Base-by-base conservation (phyloP, 2,113 vertebrate genomes). In the Oplegnathus fasciatus region DNA sequence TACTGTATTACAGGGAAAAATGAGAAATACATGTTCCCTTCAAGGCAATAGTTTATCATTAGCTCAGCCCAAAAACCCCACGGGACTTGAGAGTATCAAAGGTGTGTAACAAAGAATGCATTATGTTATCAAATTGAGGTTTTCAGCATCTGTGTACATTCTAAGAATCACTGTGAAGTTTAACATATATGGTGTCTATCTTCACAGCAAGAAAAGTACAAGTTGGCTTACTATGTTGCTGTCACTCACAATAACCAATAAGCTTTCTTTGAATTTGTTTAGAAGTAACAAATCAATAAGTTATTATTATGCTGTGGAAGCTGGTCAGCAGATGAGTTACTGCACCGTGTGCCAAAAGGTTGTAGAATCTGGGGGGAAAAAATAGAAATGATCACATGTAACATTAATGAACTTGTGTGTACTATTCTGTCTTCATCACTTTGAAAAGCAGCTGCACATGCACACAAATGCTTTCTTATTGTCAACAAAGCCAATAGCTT, bases 1-100 rank as follows among this genome's bases (percentile, higher is more conserved):
- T 92, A 92, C 89, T 89, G 91, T 86, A 94, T 93, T 92, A 89
- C 86, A 83, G 81, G 85, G 86, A 82, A 82, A 93, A 90, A 91
- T 90, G 88, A 90, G 88, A 91, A 93, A 90, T 91, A 73, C 82
- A 85, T 85, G 78, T 86, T 89, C 72, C 75, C 91, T 86, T 72
- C 54, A 46, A 90, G 80, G 78, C 66, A 76, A n/a, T 46, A 52
- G 34, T 82, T 85, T 85, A 87, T 85, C 71, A 76, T 71, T 58
- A 61, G 57, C 66, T 80, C 46, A 57, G 22, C 50, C 57, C 75
- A 40, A 73, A 86, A 84, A 60, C 28, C 28, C 69, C 46, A n/a
- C 4, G 48, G 75, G 66, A 66, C 14, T 18, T 20, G 24, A 78
- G 42, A 79, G 62, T 44, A 70, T 82, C 71, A 64, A 69, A 55